Evolutionary conservation across 2,888 invertebrate species (phyloP), one percentile per base, ranked within the genome.

Genomic region (Aethes cnicana): DNA sequence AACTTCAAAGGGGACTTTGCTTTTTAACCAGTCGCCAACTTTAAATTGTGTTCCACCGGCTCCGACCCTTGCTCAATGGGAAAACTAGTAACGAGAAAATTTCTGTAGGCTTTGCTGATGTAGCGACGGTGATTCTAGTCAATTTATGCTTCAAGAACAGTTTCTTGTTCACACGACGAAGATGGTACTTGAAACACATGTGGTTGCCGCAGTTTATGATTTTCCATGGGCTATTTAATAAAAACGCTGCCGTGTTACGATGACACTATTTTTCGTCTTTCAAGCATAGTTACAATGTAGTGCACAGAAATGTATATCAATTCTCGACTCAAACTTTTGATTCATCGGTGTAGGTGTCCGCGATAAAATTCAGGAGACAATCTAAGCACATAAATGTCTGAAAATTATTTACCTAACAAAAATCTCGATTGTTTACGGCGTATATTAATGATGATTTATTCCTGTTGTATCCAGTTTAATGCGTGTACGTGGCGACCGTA

Each of bases 11-110:
- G 68, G 82, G 83, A 78, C 84, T 84, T 84, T 80, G 81, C 81
- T 81, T 85, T 84, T 83, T 83, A 86, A 82, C 82, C 80, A 81
- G 81, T 77, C 74, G 75, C 74, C 73, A 85, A 86, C 78, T 85
- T 85, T 84, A 84, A 86, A 86, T 87, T 86, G 83, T 82, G 84
- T 84, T 82, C 68, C 65, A 74, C 72, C 74, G 72, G 72, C 74
- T 62, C 39, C 68, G 71, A 68, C 69, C 69, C 68, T 66, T 58
- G 53, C 48, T 56, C 72, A 77, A 81, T 79, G 75, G 71, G 72
- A 68, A 74, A 79, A 81, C 81, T 83, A 81, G 74, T 75, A 75
- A 73, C 67, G 69, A 75, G 74, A 76, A 70, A 73, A 71, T 55
- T 52, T 53, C 57, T 53, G 56, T 58, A 72, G 69, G 56, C 58